Base-by-base conservation (phyloP, 1,140 invertebrate genomes). In the Papilio dardanus region DNA sequence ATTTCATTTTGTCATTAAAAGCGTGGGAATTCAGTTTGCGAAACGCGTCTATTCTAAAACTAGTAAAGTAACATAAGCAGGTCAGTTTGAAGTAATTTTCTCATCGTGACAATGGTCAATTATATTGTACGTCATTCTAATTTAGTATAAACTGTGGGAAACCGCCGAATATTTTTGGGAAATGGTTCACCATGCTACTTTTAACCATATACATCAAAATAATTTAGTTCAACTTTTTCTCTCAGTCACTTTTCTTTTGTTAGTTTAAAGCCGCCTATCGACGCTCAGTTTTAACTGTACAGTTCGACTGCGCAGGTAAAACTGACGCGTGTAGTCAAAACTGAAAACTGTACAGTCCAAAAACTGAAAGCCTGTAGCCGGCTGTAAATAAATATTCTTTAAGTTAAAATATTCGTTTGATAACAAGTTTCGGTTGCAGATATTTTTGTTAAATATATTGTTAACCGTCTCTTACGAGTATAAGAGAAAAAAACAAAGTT, bases 31-130 rank as follows among this genome's bases (percentile, higher is more conserved):
- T 65, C 42, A 73, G 76, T 78, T 92, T 89, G 90, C 88, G 84
- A 88, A 89, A 92, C 83, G 78, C 81, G 81, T 69, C 81, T 79
- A 84, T 84, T 86, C 83, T 89, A 81, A 77, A 65, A 75, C 69
- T 66, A 73, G 73, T 77, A 85, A 84, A 79, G 85, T 79, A 84
- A 81, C 46, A 84, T 84, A 91, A 89, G 85, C 79, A 81, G 89
- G 88, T 87, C 90, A 88, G 77, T 86, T 83, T 81, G 77, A 77
- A 76, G 84, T 81, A 89, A 87, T 86, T 83, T 87, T 90, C 89
- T 79, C 89, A 91, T 83, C 84, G 79, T 85, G 77, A 92, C 89
- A 91, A 92, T 91, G 88, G 88, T 86, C 89, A 91, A 90, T 91
- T 92, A 89, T 77, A 77, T 81, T 35, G 80, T 82, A 80, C 82